phyloP scores from a whole-genome alignment of 2,888 invertebrate genomes.

The Drosophila lacicola region DNA sequence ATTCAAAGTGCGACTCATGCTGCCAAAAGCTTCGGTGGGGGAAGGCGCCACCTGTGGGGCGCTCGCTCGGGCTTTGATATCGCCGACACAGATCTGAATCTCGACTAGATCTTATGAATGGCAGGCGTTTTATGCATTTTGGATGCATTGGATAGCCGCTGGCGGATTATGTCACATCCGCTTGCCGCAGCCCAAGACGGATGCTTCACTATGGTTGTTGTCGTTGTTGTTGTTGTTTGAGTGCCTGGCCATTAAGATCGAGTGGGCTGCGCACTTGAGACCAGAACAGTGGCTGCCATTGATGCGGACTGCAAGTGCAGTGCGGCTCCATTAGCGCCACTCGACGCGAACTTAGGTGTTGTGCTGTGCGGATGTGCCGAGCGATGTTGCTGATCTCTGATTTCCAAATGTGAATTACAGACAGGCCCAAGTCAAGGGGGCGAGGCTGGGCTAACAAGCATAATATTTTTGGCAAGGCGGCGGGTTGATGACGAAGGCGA shows the following conservation, averaged over 20 bases:
- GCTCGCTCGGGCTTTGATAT: conserved; percentile 65
- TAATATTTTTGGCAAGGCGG: conserved; percentile 70
- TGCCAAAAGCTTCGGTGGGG: conserved; percentile 12
- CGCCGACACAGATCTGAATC: conserved; percentile 70
- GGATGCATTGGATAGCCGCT: conserved; percentile 20
- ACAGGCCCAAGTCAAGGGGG: conserved; percentile 10
- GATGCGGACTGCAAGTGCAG: conserved; percentile 26
- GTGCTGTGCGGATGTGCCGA: neutral
- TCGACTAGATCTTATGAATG: conserved; percentile 60
- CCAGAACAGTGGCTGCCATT: conserved; percentile 58
- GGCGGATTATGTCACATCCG: conserved; percentile 77
- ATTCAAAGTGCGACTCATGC: conserved; percentile 25
- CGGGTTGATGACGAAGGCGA: conserved; percentile 55
- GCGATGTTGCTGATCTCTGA: conserved; percentile 38
- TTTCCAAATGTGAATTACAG: conserved; percentile 73
- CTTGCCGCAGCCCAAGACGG: conserved; percentile 43
- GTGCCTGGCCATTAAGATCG: conserved; percentile 63
- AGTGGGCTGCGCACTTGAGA: conserved; percentile 34
- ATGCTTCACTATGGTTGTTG: conserved; percentile 24
- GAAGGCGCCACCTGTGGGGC: conserved; percentile 74
- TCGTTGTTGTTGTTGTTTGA: conserved; percentile 1
- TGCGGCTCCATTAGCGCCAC: conserved; percentile 64
- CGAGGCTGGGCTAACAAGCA: conserved; percentile 62
- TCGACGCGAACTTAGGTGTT: conserved; percentile 36
- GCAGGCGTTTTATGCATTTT: conserved; percentile 69